Conservation (phyloP, 1,140 invertebrate species). For the Rhyzopertha dominica region DNA sequence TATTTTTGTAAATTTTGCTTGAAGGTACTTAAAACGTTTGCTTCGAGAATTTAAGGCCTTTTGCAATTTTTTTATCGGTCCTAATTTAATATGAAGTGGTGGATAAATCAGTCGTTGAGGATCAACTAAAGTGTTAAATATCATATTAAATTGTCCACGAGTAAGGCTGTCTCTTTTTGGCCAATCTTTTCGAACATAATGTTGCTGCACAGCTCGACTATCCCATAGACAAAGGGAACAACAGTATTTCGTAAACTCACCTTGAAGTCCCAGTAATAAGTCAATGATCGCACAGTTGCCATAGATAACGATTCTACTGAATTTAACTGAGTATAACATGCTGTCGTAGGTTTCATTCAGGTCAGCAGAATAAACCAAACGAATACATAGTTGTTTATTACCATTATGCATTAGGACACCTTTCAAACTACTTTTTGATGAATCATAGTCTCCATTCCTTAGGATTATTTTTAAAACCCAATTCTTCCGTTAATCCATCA, state of each 20-base stretch:
- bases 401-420: slow-evolving; percentile 43
- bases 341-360: slow-evolving; percentile 40
- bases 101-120: background rate
- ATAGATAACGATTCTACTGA: slow-evolving; percentile 20
- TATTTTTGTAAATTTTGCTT: too few relatives aligned
- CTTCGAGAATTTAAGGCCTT: too few relatives aligned
- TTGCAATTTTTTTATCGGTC: slow-evolving; percentile 42
- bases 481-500: slow-evolving; percentile 28
- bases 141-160: slow-evolving; percentile 31
- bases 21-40: too few relatives aligned
- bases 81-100: slow-evolving; percentile 37
- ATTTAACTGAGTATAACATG: slow-evolving; percentile 19
- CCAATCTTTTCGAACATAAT: slow-evolving; percentile 29
- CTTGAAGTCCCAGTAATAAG: slow-evolving; percentile 31
- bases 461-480: slow-evolving; percentile 25
- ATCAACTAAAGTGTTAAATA: slow-evolving; percentile 14
- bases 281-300: slow-evolving; percentile 7
- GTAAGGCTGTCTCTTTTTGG: slow-evolving; percentile 18
- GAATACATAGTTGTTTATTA: slow-evolving; percentile 38
- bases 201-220: slow-evolving; percentile 25
- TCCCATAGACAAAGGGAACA: slow-evolving; percentile 41
- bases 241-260: slow-evolving; percentile 40
- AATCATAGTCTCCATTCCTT: slow-evolving; percentile 35
- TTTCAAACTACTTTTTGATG: slow-evolving; percentile 38
- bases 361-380: slow-evolving; percentile 32